A percentile compares a stretch with the other conserved stretches of the same genome.
Evolutionary conservation across 2,888 invertebrate species (phyloP).

Genomic region (Exocentrus adspersus): DNA sequence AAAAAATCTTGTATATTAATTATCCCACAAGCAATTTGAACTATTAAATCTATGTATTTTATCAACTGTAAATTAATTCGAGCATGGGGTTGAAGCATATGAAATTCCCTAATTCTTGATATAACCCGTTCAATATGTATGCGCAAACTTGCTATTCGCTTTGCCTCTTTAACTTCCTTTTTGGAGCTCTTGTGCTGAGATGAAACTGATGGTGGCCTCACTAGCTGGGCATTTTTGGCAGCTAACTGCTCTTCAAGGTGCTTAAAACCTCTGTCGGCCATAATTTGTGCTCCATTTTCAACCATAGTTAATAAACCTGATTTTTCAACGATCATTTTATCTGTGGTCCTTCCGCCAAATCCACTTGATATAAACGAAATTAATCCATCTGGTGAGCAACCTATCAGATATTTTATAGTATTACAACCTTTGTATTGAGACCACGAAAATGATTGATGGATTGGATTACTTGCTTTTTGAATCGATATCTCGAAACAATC

Average conservation of each 20-base stretch:
- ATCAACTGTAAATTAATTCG: slow-evolving; percentile 30
- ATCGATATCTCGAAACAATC: slow-evolving; percentile 31
- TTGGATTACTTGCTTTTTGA: slow-evolving; percentile 19
- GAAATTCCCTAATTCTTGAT: slow-evolving; percentile 41
- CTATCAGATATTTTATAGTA: no score
- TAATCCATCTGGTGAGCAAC: no score
- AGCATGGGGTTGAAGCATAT: slow-evolving; percentile 39
- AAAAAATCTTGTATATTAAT: slow-evolving; percentile 9
- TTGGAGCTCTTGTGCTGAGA: slow-evolving; percentile 28
- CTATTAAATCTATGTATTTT: slow-evolving; percentile 34
- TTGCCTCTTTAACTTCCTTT: slow-evolving; percentile 39
- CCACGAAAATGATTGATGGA: slow-evolving; percentile 14
- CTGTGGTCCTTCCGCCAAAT: neutral
- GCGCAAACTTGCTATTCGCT: slow-evolving; percentile 41
- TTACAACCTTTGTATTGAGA: no score
- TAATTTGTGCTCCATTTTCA: slow-evolving; percentile 8
- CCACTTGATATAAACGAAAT: no score
- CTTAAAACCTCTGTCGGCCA: slow-evolving; percentile 23
- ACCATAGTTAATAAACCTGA: slow-evolving; percentile 4
- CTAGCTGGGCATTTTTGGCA: slow-evolving; percentile 19
- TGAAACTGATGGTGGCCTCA: slow-evolving; percentile 33
- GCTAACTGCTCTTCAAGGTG: slow-evolving; percentile 4
- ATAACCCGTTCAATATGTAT: slow-evolving; percentile 50
- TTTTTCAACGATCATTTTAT: slow-evolving; percentile 8
- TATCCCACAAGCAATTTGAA: slow-evolving; percentile 26